Conservation (phyloP, 2,888 invertebrate species). For the Drosophila mimica region DNA sequence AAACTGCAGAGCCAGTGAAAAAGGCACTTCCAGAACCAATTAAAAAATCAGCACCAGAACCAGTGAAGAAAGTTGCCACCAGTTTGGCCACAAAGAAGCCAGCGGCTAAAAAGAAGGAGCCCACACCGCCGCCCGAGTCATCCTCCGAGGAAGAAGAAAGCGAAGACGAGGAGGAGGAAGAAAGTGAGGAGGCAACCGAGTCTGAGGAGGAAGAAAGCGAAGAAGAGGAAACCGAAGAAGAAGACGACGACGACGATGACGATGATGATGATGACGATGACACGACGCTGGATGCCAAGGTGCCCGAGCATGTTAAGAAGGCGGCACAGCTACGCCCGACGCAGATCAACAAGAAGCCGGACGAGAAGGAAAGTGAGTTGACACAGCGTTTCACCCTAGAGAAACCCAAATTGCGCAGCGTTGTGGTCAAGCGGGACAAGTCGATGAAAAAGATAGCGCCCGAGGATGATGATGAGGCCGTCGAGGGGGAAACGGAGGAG, state of each 20-base stretch:
- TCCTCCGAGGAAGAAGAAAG: slow-evolving; percentile 71
- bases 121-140: slow-evolving; percentile 79
- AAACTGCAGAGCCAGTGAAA: slow-evolving; percentile 49
- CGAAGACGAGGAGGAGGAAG: slow-evolving; percentile 66
- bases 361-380: slow-evolving; percentile 82
- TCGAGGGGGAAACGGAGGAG: slow-evolving; percentile 83
- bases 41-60: slow-evolving; percentile 62
- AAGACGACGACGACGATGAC: slow-evolving; percentile 75
- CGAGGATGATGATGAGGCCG: slow-evolving; percentile 81
- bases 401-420: slow-evolving; percentile 83
- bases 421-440: slow-evolving; percentile 83
- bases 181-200: slow-evolving; percentile 68
- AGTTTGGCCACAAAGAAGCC: slow-evolving; percentile 54
- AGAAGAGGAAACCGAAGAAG: slow-evolving; percentile 66
- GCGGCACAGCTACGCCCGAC: slow-evolving; percentile 71
- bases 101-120: slow-evolving; percentile 80
- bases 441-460: slow-evolving; percentile 82
- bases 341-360: slow-evolving; percentile 73
- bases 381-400: slow-evolving; percentile 83
- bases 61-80: slow-evolving; percentile 50
- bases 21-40: slow-evolving; percentile 46
- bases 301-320: slow-evolving; percentile 73
- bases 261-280: slow-evolving; percentile 61
- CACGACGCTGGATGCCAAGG: slow-evolving; percentile 65
- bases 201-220: slow-evolving; percentile 64